Percentiles rank a stretch among this genome's conserved stretches.
Evolutionary conservation across 2,888 invertebrate species (phyloP).

Genomic region (Drosophila meridiana): DNA sequence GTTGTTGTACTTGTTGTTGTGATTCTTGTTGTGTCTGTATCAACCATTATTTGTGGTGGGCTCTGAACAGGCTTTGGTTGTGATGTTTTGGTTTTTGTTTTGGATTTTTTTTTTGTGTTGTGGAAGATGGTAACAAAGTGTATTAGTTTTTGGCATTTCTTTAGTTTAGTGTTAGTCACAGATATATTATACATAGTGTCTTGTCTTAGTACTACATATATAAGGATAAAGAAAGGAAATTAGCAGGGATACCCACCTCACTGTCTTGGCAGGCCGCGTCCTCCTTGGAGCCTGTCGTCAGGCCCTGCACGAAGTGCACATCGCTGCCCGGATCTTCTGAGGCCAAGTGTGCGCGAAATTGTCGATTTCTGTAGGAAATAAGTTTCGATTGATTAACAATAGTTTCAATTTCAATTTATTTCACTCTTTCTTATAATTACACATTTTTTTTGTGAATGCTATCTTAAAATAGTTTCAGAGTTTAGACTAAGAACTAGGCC

Average conservation of each 20-base stretch:
- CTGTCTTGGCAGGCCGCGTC: conserved; percentile 82
- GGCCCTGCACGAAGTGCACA: conserved; percentile 83
- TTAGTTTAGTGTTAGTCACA: conserved; percentile 76
- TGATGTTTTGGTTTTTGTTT: conserved; percentile 45
- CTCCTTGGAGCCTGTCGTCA: conserved; percentile 77
- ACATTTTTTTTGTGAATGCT: too few relatives aligned
- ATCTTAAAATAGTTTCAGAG: too few relatives aligned
- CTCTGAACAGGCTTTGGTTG: conserved; percentile 58
- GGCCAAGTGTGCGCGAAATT: conserved; percentile 90
- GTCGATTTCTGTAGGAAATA: conserved; percentile 88
- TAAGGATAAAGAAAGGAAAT: background rate
- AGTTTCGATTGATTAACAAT: background rate
- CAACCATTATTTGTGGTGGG: conserved; percentile 58
- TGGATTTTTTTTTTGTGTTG: conserved; percentile 39
- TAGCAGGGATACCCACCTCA: conserved; percentile 78
- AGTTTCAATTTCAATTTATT: too few relatives aligned
- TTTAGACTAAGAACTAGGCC: too few relatives aligned
- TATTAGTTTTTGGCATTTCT: conserved; percentile 60
- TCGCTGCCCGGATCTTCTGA: conserved; percentile 88
- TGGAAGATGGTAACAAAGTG: conserved; percentile 79
- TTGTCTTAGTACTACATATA: background rate
- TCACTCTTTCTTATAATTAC: too few relatives aligned
- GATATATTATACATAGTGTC: conserved; percentile 23
- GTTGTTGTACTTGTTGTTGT: conserved; percentile 27
- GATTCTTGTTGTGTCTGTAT: conserved; percentile 42